Conservation (phyloP, 2,888 invertebrate species). For the Podabrus alpinus region DNA sequence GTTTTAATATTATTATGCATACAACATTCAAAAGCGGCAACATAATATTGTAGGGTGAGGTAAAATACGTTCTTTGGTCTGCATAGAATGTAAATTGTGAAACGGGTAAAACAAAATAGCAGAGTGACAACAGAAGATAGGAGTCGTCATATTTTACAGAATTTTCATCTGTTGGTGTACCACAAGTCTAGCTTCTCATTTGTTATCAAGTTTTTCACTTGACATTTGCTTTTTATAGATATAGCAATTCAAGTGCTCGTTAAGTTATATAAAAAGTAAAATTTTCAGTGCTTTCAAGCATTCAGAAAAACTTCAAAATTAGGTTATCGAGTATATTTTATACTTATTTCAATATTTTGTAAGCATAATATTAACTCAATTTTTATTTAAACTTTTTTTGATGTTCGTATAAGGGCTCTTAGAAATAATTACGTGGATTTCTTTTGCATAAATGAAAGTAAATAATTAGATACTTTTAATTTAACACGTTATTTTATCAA, state of each 20-base stretch:
- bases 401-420: not conserved
- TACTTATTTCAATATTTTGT: not conserved
- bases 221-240: slow-evolving; percentile 35
- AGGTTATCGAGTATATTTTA: not conserved
- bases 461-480: not conserved
- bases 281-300: slow-evolving; percentile 4
- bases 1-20: slow-evolving; percentile 32
- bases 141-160: slow-evolving; percentile 38
- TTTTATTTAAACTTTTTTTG: not conserved
- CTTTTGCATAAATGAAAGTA: too few species aligned
- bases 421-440: not conserved
- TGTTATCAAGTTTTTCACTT: slow-evolving; percentile 33
- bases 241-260: slow-evolving; percentile 34
- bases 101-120: slow-evolving; percentile 28
- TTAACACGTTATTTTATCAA: not conserved
- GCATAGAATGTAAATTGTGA: slow-evolving; percentile 31
- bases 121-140: slow-evolving; percentile 35
- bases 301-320: not conserved
- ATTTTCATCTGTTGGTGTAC: slow-evolving; percentile 37
- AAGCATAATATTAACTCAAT: not conserved
- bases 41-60: slow-evolving; percentile 30
- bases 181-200: slow-evolving; percentile 35
- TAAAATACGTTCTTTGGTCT: slow-evolving; percentile 32
- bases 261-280: slow-evolving; percentile 9
- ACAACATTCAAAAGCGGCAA: slow-evolving; percentile 28